These are phyloP conservation scores for Drosophila pegasa DNA, from an alignment of 2,888 invertebrate genomes.

Conservation along the genomic window DNA sequence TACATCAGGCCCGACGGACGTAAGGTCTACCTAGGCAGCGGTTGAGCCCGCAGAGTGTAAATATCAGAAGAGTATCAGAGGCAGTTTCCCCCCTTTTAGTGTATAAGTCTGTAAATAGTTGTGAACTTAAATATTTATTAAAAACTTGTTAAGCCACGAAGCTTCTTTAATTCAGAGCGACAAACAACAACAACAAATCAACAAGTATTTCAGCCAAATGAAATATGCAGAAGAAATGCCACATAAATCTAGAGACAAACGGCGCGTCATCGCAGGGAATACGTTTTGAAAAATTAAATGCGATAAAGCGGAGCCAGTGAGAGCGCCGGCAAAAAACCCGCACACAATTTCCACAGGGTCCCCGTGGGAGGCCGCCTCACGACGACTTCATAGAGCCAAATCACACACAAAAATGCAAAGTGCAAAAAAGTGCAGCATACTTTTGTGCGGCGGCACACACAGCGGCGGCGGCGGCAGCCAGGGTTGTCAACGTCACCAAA, in stretches of 20 bases:
- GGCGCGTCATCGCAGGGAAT: conserved; percentile 52
- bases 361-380: conserved; percentile 49
- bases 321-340: conserved; percentile 15
- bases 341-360: conserved; percentile 59
- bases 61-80: conserved; percentile 22
- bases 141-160: conserved; percentile 22
- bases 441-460: conserved; percentile 40
- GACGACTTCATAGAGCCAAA: conserved; percentile 33
- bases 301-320: conserved; percentile 55
- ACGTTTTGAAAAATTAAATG: conserved; percentile 71
- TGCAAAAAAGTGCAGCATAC: conserved; percentile 70
- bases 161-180: conserved; percentile 26
- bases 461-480: no score
- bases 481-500: conserved; percentile 63
- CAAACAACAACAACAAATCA: conserved; percentile 48
- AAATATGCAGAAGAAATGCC: conserved; percentile 56
- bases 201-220: conserved; percentile 59
- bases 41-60: conserved; percentile 20
- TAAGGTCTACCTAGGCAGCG: conserved; percentile 77
- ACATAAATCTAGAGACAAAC: conserved; percentile 69
- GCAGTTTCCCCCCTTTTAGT: conserved; percentile 42
- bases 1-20: conserved; percentile 81
- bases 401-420: conserved; percentile 66
- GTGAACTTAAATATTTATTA: conserved; percentile 63
- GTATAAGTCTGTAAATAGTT: conserved; percentile 64